Conservation (phyloP, 2,888 invertebrate species). For the Sclerodermus sp. region DNA sequence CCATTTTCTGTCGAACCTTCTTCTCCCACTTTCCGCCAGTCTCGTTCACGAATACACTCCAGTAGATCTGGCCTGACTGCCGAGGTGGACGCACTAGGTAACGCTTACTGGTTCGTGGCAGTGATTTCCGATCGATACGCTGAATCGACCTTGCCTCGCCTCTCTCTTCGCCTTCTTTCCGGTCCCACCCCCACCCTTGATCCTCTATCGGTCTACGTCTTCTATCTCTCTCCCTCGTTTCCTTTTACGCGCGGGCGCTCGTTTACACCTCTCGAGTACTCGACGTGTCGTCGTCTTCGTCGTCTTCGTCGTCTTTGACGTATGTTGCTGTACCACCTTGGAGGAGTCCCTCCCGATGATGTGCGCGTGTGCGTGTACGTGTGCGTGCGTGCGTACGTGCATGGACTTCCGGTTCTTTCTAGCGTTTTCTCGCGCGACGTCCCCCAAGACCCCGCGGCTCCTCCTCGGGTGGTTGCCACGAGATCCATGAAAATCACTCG, state of each 20-base stretch:
- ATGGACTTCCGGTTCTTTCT: no score
- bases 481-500: not conserved
- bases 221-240: not conserved
- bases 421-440: no score
- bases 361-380: not conserved
- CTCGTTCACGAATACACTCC: no score
- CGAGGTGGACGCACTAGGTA: conserved; percentile 13
- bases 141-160: conserved; percentile 21
- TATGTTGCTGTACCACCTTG: no score
- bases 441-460: no score
- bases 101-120: conserved; percentile 9
- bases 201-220: no score
- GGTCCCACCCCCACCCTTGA: not conserved
- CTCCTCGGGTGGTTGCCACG: no score
- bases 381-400: not conserved
- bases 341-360: not conserved
- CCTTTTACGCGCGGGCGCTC: not conserved
- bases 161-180: conserved; percentile 9
- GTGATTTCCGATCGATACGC: conserved; percentile 26
- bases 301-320: not conserved
- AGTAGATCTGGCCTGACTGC: not conserved
- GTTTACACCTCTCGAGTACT: not conserved
- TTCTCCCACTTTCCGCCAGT: not conserved
- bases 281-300: not conserved
- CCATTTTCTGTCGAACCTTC: not conserved